phyloP scores from a whole-genome alignment of 2,888 invertebrate species.

The Odontomyia ornata region DNA sequence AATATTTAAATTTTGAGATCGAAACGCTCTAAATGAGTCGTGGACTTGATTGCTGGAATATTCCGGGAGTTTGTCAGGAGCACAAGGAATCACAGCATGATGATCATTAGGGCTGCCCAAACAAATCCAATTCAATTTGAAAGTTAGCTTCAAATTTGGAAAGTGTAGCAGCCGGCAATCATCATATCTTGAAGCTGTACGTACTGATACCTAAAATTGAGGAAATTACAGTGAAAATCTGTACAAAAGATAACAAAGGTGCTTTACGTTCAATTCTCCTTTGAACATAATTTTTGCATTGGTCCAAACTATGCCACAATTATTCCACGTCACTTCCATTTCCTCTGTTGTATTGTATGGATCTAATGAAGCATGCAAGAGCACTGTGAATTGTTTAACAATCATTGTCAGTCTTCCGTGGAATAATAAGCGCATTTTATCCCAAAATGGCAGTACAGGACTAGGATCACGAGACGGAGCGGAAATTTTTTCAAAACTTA shows the following conservation, averaged over 20 bases:
- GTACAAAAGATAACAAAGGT: background rate
- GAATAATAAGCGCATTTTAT: slow-evolving; percentile 89
- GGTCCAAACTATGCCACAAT: slow-evolving; percentile 95
- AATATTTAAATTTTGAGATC: slow-evolving; percentile 85
- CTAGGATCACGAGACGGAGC: slow-evolving; percentile 92
- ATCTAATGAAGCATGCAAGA: slow-evolving; percentile 94
- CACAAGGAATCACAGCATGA: slow-evolving; percentile 93
- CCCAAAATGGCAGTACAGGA: slow-evolving; percentile 95
- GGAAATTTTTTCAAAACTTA: slow-evolving; percentile 86
- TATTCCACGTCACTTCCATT: slow-evolving; percentile 97
- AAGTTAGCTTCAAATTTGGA: slow-evolving; percentile 84
- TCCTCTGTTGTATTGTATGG: slow-evolving; percentile 99
- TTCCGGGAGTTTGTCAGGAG: slow-evolving; percentile 95
- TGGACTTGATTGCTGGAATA: slow-evolving; percentile 96
- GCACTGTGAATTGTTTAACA: slow-evolving; percentile 86
- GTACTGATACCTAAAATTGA: slow-evolving; percentile 71
- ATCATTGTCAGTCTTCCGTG: slow-evolving; percentile 93
- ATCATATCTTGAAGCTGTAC: slow-evolving; percentile 98
- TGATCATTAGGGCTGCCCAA: slow-evolving; percentile 95
- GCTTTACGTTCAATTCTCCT: slow-evolving; percentile 85
- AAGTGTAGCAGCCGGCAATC: slow-evolving; percentile 93
- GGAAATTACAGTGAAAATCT: background rate
- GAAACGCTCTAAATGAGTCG: slow-evolving; percentile 94
- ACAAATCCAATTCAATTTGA: slow-evolving; percentile 90
- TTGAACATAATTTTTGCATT: slow-evolving; percentile 91